phyloP scores from a whole-genome alignment of 2,113 vertebrate genomes.

The Lipophrys pholis region DNA sequence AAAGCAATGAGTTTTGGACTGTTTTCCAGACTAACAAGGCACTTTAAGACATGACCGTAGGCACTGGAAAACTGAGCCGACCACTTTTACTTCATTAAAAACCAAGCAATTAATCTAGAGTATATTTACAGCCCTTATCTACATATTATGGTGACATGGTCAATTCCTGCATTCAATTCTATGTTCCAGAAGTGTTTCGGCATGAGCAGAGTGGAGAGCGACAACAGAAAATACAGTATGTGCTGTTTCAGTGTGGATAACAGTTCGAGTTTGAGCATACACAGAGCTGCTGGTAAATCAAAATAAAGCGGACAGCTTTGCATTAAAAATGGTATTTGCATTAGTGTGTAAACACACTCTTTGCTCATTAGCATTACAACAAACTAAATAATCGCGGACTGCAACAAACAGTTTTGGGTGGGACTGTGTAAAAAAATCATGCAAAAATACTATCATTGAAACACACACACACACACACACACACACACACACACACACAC shows the following conservation, averaged over 20 bases:
- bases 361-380: conserved; percentile 27
- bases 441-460: background rate
- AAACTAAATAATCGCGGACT: conserved; percentile 18
- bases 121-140: too few species aligned
- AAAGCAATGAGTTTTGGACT: background rate
- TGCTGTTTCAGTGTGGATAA: conserved; percentile 1
- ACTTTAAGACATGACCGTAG: background rate
- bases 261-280: background rate
- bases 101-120: too few species aligned
- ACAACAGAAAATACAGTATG: conserved; percentile 12
- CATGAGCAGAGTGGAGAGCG: background rate
- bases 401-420: conserved; percentile 18
- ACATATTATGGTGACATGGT: background rate
- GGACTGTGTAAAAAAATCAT: background rate
- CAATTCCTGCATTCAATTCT: too few species aligned
- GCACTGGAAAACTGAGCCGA: background rate
- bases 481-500: too few species aligned
- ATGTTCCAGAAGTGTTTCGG: background rate
- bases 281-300: conserved; percentile 14
- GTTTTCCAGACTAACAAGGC: background rate
- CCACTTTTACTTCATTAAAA: background rate
- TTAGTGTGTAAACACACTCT: conserved; percentile 34
- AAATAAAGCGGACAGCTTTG: conserved; percentile 27
- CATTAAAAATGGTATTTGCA: conserved; percentile 35
- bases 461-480: too few species aligned